Evolutionary conservation across 1,140 invertebrate genomes (phyloP), one percentile per base, ranked within the genome.

Genomic region (Lepidurus couesii): DNA sequence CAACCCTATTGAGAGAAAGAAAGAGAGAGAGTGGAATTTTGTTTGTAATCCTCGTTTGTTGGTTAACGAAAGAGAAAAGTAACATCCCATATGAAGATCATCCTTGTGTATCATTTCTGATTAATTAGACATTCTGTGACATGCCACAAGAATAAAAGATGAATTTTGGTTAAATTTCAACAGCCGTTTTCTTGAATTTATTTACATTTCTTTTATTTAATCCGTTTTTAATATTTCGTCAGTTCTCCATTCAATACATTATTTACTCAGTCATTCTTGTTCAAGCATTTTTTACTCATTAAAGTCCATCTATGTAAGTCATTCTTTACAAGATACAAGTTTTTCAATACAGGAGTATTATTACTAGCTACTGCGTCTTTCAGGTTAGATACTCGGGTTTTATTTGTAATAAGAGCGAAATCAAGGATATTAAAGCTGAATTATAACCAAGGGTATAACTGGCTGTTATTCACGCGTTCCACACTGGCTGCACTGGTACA

Each of bases 1-100:
- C 90, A 91, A 87, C 91, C 91, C 83, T 92, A 92, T 87, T 92
- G 90, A 88, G 83, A 83, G 43, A 21, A 24, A 13, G 74, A 75
- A 42, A 75, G 24, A 75, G 26, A 75, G 26, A 42, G 24, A 42
- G 47, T 42, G 75, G 21, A 75, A 34, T 13, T 77, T 42, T 44
- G 44, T 77, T 47, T 65, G 53, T 65, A 65, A 65, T 65, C 8
- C 16, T 65, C 53, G 53, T 65, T 34, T 65, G 53, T 65, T 65
- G 53, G 53, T 65, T 13, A 65, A 65, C 53, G 9, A 65, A 65
- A 6, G 53, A 65, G 21, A 53, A 65, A 65, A 65, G 53, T 65
- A 65, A 65, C 53, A 65, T 65, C 53, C 53, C 53, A 65, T 65
- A 65, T 65, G 53, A 65, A 65, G 16, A 65, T 65, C 53, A 65